These are phyloP conservation scores for Muscina levida DNA, from an alignment of 2,888 invertebrate species.

Conservation along the genomic window DNA sequence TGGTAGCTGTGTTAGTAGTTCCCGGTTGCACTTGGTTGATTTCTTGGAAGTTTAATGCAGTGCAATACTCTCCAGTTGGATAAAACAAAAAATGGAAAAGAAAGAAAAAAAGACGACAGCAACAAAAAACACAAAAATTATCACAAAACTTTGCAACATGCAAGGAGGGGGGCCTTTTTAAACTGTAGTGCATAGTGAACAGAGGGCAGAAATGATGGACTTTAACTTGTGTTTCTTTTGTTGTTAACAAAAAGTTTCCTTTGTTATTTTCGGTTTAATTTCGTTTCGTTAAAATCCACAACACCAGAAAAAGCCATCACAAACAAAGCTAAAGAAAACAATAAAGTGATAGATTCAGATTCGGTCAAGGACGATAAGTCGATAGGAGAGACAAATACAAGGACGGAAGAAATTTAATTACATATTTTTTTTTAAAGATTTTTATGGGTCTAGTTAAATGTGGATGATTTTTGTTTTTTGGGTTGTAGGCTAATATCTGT, in stretches of 20 bases:
- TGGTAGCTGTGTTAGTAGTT: constrained; percentile 24
- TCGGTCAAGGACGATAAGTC: constrained; percentile 33
- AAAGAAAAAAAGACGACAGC: constrained; percentile 4
- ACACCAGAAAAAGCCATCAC: constrained; percentile 1
- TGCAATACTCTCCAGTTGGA: neutral
- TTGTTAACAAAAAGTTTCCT: neutral
- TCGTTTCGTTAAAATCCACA: constrained; percentile 16
- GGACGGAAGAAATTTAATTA: neutral
- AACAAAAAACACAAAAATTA: neutral
- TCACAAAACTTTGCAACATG: constrained; percentile 31
- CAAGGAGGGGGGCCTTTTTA: constrained; percentile 16
- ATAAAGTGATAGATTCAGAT: constrained; percentile 32
- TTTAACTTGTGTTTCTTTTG: neutral
- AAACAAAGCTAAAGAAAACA: constrained; percentile 7
- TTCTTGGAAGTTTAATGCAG: constrained; percentile 64
- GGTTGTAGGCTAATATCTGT: no score
- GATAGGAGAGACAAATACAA: neutral
- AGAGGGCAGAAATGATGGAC: neutral
- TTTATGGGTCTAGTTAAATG: no score
- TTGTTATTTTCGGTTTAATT: constrained; percentile 23
- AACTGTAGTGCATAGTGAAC: no score
- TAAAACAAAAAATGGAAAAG: neutral
- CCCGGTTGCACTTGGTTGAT: constrained; percentile 66
- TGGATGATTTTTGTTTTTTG: no score
- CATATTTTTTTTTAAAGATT: neutral